A percentile compares a stretch with the other conserved stretches of the same genome.
Evolutionary conservation across 2,113 vertebrate genomes (phyloP).

Genomic region (Myiagra hebetior): DNA sequence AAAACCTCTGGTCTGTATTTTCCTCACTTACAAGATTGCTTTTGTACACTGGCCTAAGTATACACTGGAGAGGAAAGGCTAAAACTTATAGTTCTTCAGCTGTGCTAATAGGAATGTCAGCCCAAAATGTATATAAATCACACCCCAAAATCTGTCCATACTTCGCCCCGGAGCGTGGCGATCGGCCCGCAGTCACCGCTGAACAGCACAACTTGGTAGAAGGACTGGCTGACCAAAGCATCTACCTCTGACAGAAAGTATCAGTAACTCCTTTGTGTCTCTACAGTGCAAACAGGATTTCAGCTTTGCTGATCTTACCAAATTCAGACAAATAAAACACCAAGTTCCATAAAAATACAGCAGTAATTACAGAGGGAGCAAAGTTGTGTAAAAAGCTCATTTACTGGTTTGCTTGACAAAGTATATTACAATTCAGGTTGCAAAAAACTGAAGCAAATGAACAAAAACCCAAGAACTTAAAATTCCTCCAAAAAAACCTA

Average conservation of each 20-base stretch:
- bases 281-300: not conserved
- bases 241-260: not conserved
- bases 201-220: not conserved
- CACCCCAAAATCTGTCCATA: rapidly evolving
- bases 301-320: not conserved
- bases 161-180: not conserved
- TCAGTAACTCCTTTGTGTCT: conserved; percentile 13
- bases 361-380: conserved; percentile 10
- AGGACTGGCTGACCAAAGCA: not conserved
- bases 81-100: not conserved
- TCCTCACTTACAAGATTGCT: not conserved
- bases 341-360: conserved; percentile 19
- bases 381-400: conserved; percentile 34
- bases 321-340: not conserved
- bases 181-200: not conserved
- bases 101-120: not conserved
- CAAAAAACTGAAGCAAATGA: not conserved
- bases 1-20: not conserved
- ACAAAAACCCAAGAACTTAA: not conserved
- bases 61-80: not conserved
- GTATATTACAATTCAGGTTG: not conserved
- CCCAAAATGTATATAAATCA: not conserved
- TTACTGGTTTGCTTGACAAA: conserved; percentile 27
- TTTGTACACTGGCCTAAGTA: not conserved
- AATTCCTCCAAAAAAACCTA: not conserved